phyloP scores from a whole-genome alignment of 2,888 invertebrate species.

The Dasysyrphus albostriatus region DNA sequence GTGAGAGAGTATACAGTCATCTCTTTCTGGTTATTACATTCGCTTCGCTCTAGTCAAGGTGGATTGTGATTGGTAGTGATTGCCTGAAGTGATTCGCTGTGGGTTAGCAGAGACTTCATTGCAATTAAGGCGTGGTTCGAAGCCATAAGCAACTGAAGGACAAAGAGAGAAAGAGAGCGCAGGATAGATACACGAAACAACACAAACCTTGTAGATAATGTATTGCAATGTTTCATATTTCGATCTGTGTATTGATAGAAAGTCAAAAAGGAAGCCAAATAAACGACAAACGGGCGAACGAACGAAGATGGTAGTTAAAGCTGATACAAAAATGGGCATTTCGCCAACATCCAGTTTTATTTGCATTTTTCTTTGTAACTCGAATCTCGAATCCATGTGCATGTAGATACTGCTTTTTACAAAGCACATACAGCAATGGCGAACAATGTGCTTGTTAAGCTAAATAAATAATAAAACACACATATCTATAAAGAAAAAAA shows the following conservation, averaged over 20 bases:
- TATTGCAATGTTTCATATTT: constrained; percentile 73
- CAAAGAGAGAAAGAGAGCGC: constrained; percentile 7
- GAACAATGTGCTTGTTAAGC: constrained; percentile 74
- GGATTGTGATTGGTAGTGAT: constrained; percentile 54
- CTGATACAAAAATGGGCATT: constrained; percentile 73
- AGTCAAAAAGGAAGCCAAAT: constrained; percentile 42
- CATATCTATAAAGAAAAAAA: constrained; percentile 33
- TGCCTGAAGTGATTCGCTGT: constrained; percentile 28
- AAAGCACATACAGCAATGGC: constrained; percentile 71
- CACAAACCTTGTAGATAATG: constrained; percentile 37
- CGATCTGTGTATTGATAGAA: constrained; percentile 45
- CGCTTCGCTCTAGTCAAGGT: constrained; percentile 10
- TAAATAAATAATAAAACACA: constrained; percentile 69
- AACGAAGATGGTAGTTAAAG: constrained; percentile 66
- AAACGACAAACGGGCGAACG: constrained; percentile 16
- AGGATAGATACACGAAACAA: neutral
- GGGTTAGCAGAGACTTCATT: constrained; percentile 17
- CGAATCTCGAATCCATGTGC: constrained; percentile 49
- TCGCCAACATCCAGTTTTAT: constrained; percentile 75
- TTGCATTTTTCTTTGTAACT: constrained; percentile 74
- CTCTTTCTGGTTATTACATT: constrained; percentile 38
- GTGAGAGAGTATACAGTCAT: neutral
- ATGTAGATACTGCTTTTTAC: constrained; percentile 55
- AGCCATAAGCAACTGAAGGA: constrained; percentile 8
- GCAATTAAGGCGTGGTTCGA: constrained; percentile 39